These are phyloP conservation scores for Buphagus erythrorhynchus DNA, from an alignment of 2,797 vertebrate genomes.

Conservation along the genomic window DNA sequence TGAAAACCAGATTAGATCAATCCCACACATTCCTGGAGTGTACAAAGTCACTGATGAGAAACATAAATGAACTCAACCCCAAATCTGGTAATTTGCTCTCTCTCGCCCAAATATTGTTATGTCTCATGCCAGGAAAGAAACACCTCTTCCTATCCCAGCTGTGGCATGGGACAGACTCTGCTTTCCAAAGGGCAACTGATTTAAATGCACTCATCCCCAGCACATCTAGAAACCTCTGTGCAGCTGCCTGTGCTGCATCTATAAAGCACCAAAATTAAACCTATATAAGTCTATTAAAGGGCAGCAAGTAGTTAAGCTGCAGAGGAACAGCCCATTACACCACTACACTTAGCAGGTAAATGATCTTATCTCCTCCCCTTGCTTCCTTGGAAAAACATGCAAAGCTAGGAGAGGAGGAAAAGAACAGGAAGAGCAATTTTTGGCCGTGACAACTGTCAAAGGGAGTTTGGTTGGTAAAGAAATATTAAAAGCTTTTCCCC, in stretches of 20 bases:
- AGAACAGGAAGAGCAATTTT: not conserved
- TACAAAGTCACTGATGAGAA: not conserved
- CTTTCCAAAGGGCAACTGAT: not conserved
- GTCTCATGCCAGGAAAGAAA: not conserved
- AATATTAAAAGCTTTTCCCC: not conserved
- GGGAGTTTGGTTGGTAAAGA: not conserved
- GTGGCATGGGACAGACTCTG: accelerated
- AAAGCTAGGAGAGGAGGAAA: not conserved
- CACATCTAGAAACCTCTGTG: not conserved
- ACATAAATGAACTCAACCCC: not conserved
- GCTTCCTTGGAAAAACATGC: not conserved
- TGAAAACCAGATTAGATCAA: not conserved
- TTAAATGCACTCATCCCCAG: not conserved
- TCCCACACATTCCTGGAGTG: not conserved
- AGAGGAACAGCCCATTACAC: not conserved
- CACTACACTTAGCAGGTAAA: not conserved
- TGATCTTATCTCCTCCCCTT: not conserved
- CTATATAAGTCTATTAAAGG: not conserved
- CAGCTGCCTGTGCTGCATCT: not conserved
- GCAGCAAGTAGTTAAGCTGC: not conserved
- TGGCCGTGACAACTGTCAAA: not conserved
- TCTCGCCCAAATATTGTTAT: accelerated
- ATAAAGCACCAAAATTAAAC: not conserved
- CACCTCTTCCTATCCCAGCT: not conserved
- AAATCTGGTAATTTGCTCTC: not conserved